Base-by-base conservation (phyloP, 2,113 vertebrate genomes). In the Hemicordylus capensis region DNA sequence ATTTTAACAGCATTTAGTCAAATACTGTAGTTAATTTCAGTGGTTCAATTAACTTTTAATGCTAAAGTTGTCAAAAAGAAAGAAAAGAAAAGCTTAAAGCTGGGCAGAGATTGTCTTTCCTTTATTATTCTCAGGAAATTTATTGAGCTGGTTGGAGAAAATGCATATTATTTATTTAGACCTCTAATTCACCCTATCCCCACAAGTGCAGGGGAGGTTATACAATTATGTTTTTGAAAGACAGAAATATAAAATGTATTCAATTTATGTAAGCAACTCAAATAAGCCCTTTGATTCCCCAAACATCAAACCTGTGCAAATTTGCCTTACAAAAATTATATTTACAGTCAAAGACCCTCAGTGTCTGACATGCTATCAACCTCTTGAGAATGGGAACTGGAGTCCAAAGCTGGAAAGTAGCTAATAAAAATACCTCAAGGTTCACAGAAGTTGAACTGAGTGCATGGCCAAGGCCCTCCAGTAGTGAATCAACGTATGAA, bases 11-110 rank as follows among this genome's bases (percentile, higher is more conserved):
- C 90, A 89, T 86, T 88, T 56, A 85, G 28, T 75, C 37, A 82
- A n/a, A n/a, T n/a, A n/a, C n/a, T n/a, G n/a, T n/a, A n/a, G n/a
- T n/a, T n/a, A n/a, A n/a, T n/a, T 92, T 92, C 63, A 77, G 89
- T 85, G 70, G 28, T 91, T 89, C 87, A 83, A 78, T 93, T 92
- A 90, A 79, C 37, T 87, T 92, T 81, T 79, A 90, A 86, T 89
- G 90, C 64, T 77, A 76, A 86, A 95, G 88, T n/a, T n/a, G n/a
- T n/a, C n/a, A n/a, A n/a, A n/a, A n/a, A n/a, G n/a, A n/a, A n/a
- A n/a, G n/a, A n/a, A n/a, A n/a, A n/a, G n/a, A 51, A 85, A 74
- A 84, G 39, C 84, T 90, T 86, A 90, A 92, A 92, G 61, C 2
- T 58, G 81, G 85, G 54, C 26, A 85, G 48, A 48, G 87, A 88